Conservation (phyloP, 2,888 invertebrate genomes). For the Pomacea canaliculata region DNA sequence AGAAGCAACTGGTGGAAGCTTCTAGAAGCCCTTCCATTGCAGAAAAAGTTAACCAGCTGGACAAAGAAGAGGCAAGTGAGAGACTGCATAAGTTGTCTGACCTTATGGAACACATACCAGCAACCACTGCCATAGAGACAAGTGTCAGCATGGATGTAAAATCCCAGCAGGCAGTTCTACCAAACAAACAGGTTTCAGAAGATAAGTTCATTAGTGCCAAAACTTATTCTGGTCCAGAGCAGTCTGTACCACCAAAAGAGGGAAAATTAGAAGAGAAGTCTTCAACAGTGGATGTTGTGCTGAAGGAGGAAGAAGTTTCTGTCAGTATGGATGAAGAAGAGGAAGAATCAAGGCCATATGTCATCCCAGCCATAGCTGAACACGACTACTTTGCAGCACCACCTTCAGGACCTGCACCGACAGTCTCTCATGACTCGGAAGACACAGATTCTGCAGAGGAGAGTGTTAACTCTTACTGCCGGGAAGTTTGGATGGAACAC, state of each 20-base stretch:
- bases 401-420: conserved; percentile 21
- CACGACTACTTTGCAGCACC: conserved; percentile 65
- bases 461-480: conserved; percentile 42
- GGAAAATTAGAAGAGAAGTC: conserved; percentile 1
- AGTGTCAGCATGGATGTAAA: conserved; percentile 19
- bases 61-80: conserved; percentile 8
- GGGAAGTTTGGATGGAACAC: conserved; percentile 61
- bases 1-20: too few relatives aligned
- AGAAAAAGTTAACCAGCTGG: background rate
- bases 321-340: conserved; percentile 36
- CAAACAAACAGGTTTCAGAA: conserved; percentile 1
- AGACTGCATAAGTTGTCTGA: conserved; percentile 6
- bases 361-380: conserved; percentile 52
- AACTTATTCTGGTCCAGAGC: background rate
- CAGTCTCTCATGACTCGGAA: conserved; percentile 47
- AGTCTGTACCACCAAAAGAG: background rate
- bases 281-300: conserved; percentile 25
- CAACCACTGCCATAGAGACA: background rate
- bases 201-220: conserved; percentile 8
- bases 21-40: too few relatives aligned
- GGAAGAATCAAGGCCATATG: conserved; percentile 29
- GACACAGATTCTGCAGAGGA: conserved; percentile 64
- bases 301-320: conserved; percentile 37
- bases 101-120: conserved; percentile 4
- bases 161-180: conserved; percentile 9